Percentiles rank a stretch among this genome's conserved stretches.
These are phyloP conservation scores for Marcusenius ussheri DNA, from an alignment of 2,113 vertebrate species.

Conservation along the genomic window DNA sequence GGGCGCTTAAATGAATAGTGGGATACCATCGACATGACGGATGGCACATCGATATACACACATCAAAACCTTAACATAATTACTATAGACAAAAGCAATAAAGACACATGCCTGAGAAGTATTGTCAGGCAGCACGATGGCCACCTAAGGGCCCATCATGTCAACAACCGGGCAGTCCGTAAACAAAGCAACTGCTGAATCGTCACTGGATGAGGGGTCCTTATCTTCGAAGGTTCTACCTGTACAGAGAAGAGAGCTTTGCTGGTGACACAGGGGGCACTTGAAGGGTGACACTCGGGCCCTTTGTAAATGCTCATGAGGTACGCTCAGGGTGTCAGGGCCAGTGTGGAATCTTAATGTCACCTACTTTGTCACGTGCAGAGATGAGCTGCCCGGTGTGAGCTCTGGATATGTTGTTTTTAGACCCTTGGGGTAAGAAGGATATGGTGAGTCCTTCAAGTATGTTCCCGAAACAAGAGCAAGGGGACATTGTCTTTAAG, in stretches of 20 bases:
- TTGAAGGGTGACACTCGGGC: background rate
- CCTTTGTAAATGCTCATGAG: background rate
- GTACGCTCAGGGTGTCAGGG: background rate
- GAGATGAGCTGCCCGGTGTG: conserved; percentile 58
- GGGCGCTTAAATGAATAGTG: background rate
- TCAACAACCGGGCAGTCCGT: background rate
- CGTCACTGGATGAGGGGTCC: background rate
- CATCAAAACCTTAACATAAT: conserved; percentile 1
- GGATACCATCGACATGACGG: background rate
- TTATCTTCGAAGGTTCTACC: background rate
- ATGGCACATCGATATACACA: background rate
- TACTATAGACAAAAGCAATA: conserved; percentile 7
- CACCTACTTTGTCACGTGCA: conserved; percentile 46
- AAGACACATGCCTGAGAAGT: background rate
- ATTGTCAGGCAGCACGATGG: background rate
- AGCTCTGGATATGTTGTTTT: conserved; percentile 53
- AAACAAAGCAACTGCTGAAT: background rate
- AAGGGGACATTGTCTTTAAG: conserved; percentile 26
- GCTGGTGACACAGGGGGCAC: background rate
- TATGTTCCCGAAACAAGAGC: conserved; percentile 28
- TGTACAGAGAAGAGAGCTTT: background rate
- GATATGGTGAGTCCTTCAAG: conserved; percentile 35
- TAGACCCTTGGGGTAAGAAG: conserved; percentile 61
- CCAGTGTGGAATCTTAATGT: conserved; percentile 51
- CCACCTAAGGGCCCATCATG: background rate